Conservation (phyloP, 2,888 invertebrate species). For the Drosophila flavopinicola region DNA sequence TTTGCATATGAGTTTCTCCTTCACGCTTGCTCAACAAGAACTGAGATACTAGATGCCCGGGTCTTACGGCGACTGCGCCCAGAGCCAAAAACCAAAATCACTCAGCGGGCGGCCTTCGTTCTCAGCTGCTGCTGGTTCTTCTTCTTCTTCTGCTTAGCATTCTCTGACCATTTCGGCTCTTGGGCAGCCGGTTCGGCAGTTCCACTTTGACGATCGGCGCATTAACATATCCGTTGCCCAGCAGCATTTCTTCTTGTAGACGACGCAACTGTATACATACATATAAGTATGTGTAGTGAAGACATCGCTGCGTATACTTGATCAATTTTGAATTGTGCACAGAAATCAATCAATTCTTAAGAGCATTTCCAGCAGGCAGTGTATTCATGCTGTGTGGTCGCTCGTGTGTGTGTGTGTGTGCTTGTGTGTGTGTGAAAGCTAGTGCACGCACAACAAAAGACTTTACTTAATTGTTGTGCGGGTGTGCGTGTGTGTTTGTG, state of each 20-base stretch:
- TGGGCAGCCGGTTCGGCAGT: slow-evolving; percentile 65
- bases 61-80: slow-evolving; percentile 41
- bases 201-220: slow-evolving; percentile 82
- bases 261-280: slow-evolving; percentile 10
- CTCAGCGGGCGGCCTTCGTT: slow-evolving; percentile 14
- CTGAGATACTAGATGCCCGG: slow-evolving; percentile 19
- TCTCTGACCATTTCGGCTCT: slow-evolving; percentile 43
- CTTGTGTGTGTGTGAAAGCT: slow-evolving; percentile 16
- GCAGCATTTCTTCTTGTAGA: slow-evolving; percentile 33
- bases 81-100: slow-evolving; percentile 8
- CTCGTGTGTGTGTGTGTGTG: too few species aligned
- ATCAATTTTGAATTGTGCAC: slow-evolving; percentile 39
- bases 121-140: slow-evolving; percentile 9
- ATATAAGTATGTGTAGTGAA: slow-evolving; percentile 19
- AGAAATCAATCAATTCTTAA: slow-evolving; percentile 65
- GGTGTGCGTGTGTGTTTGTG: slow-evolving; percentile 1
- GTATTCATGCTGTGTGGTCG: too few species aligned
- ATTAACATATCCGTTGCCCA: slow-evolving; percentile 82
- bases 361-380: slow-evolving; percentile 25
- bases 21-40: slow-evolving; percentile 39
- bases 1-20: slow-evolving; percentile 69
- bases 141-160: slow-evolving; percentile 14
- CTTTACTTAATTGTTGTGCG: slow-evolving; percentile 2
- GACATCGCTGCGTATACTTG: slow-evolving; percentile 57
- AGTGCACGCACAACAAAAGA: slow-evolving; percentile 42